These are phyloP conservation scores for Actinopyga echinites DNA, from an alignment of 53 echinoderm and acorn worm species.

Conservation along the genomic window DNA sequence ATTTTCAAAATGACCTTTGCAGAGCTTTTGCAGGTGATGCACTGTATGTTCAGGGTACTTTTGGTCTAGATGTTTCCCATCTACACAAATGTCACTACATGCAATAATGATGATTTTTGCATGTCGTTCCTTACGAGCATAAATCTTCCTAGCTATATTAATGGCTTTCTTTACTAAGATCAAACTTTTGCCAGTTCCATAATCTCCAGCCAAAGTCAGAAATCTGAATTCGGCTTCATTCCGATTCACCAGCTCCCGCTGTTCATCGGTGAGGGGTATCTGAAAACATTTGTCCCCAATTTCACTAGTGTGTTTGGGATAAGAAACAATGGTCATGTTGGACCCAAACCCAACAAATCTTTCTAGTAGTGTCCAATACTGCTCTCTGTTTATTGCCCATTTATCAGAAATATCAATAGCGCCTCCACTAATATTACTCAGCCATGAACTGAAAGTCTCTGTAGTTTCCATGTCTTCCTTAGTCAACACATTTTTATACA, in stretches of 20 bases:
- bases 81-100: not conserved
- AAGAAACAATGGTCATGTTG: not conserved
- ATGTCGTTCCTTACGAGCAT: too few relatives aligned
- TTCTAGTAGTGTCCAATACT: conserved; percentile 17
- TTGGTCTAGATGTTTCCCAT: conserved; percentile 1
- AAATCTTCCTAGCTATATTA: not conserved
- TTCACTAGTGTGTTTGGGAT: not conserved
- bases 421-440: too few relatives aligned
- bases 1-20: not conserved
- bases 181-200: conserved; percentile 37
- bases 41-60: not conserved
- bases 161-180: not conserved
- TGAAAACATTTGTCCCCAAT: not conserved
- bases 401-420: too few relatives aligned
- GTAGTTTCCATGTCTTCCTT: not conserved
- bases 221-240: too few relatives aligned
- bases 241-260: not conserved
- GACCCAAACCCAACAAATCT: conserved; percentile 19
- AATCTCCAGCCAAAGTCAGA: conserved; percentile 5
- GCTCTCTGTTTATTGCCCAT: not conserved
- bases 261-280: not conserved
- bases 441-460: not conserved
- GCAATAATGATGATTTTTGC: not conserved
- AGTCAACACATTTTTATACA: not conserved
- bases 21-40: not conserved